phyloP scores from a whole-genome alignment of 1,140 invertebrate species.

The Acromyrmex echinatior region DNA sequence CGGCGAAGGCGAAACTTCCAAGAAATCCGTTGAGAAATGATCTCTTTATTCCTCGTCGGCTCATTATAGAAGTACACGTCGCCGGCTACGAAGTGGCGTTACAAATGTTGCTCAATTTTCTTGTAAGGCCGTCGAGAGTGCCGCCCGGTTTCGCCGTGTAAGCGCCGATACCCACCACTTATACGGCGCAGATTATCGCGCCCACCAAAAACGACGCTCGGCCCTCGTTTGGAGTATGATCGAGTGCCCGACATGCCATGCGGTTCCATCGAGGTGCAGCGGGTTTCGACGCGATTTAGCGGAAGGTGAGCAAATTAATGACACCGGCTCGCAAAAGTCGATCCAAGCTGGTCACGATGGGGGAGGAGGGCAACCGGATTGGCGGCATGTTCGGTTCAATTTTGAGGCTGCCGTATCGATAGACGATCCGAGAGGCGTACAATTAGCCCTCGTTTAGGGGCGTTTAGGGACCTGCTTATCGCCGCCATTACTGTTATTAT shows the following conservation, averaged over 20 bases:
- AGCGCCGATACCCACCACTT: slow-evolving; percentile 70
- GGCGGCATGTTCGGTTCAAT: slow-evolving; percentile 59
- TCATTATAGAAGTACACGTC: slow-evolving; percentile 38
- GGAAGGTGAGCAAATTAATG: slow-evolving; percentile 81
- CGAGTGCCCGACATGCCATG: slow-evolving; percentile 47
- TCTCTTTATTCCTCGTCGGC: slow-evolving; percentile 28
- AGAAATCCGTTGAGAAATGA: slow-evolving; percentile 39
- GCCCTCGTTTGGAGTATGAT: slow-evolving; percentile 64
- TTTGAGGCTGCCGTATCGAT: slow-evolving; percentile 64
- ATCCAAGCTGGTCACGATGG: slow-evolving; percentile 52
- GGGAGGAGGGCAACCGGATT: slow-evolving; percentile 39
- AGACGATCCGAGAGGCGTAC: slow-evolving; percentile 70
- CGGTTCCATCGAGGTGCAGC: slow-evolving; percentile 26
- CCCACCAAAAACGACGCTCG: slow-evolving; percentile 61
- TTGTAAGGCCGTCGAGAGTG: slow-evolving; percentile 48
- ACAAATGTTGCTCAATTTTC: slow-evolving; percentile 59
- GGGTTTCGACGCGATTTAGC: slow-evolving; percentile 73
- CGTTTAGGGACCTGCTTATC: slow-evolving; percentile 85
- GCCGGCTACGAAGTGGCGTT: slow-evolving; percentile 18
- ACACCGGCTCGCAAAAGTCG: slow-evolving; percentile 72
- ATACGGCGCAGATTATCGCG: slow-evolving; percentile 73
- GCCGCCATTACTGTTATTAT: slow-evolving; percentile 86
- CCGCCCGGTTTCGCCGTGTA: slow-evolving; percentile 58
- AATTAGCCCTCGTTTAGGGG: slow-evolving; percentile 86
- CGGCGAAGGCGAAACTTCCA: slow-evolving; percentile 9